Evolutionary conservation across 2,888 invertebrate species (phyloP).

Genomic region (Ctenicera cuprea): DNA sequence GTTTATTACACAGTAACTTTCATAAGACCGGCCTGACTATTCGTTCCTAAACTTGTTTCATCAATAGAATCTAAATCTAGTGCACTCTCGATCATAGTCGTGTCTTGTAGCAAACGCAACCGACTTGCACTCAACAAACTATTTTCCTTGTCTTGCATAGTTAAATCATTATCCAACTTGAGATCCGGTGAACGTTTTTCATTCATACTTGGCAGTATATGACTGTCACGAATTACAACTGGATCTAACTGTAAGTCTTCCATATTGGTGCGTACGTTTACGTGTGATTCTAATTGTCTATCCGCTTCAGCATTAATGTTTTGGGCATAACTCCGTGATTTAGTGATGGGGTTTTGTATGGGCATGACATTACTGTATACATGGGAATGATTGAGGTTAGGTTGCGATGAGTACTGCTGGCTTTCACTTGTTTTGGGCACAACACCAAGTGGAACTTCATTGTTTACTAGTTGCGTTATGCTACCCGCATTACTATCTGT

Average conservation of each 20-base stretch:
- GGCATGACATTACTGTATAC: conserved; percentile 70
- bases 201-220: conserved; percentile 64
- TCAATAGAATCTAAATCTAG: conserved; percentile 91
- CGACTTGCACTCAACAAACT: conserved; percentile 82
- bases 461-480: conserved; percentile 79
- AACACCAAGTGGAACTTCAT: conserved; percentile 78
- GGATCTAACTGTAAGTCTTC: conserved; percentile 77
- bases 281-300: conserved; percentile 46
- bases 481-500: conserved; percentile 81
- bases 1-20: conserved; percentile 70
- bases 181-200: conserved; percentile 62
- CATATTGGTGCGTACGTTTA: conserved; percentile 65
- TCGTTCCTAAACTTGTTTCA: conserved; percentile 81
- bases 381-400: conserved; percentile 67
- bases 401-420: conserved; percentile 71
- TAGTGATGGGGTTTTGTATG: conserved; percentile 60
- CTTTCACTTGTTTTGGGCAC: conserved; percentile 65
- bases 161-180: conserved; percentile 69
- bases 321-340: conserved; percentile 67
- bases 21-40: conserved; percentile 81
- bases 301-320: conserved; percentile 61
- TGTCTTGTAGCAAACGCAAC: conserved; percentile 87
- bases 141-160: conserved; percentile 70
- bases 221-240: conserved; percentile 69
- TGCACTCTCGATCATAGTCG: conserved; percentile 93